Evolutionary conservation across 2,113 vertebrate genomes (phyloP).

Genomic region (Myrmecobius fasciatus): DNA sequence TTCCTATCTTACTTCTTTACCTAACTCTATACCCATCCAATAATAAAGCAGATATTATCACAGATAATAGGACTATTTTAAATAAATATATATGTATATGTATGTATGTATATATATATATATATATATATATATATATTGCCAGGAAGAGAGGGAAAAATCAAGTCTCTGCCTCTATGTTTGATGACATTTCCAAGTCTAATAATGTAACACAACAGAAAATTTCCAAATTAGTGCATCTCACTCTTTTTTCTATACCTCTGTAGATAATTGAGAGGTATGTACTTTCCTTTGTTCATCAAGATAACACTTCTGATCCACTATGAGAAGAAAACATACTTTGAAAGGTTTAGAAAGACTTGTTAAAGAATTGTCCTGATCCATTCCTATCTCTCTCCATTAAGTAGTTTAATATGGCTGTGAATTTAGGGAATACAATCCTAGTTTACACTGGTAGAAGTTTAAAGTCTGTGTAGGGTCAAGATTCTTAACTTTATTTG

Average conservation of each 20-base stretch:
- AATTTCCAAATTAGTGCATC: not conserved
- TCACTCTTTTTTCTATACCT: not conserved
- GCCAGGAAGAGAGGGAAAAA: not conserved
- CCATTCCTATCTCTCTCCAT: not conserved
- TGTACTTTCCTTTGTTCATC: not conserved
- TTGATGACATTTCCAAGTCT: not conserved
- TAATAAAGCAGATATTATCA: not conserved
- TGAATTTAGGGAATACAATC: not conserved
- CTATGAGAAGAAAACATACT: not conserved
- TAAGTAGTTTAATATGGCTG: not conserved
- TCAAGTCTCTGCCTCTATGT: not conserved
- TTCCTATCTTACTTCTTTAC: not conserved
- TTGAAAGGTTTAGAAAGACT: not conserved
- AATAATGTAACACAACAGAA: not conserved
- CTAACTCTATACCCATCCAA: not conserved
- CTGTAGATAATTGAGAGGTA: not conserved
- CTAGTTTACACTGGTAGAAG: not conserved
- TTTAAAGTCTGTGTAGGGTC: not conserved
- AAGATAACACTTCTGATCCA: not conserved
- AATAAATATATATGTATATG: not conserved
- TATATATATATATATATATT: not conserved
- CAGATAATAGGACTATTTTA: not conserved
- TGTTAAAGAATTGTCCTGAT: not conserved
- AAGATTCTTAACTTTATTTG: not conserved
- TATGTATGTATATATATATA: too few relatives aligned